Base-by-base conservation (phyloP, 2,888 invertebrate genomes). In the Cerastoderma edule region DNA sequence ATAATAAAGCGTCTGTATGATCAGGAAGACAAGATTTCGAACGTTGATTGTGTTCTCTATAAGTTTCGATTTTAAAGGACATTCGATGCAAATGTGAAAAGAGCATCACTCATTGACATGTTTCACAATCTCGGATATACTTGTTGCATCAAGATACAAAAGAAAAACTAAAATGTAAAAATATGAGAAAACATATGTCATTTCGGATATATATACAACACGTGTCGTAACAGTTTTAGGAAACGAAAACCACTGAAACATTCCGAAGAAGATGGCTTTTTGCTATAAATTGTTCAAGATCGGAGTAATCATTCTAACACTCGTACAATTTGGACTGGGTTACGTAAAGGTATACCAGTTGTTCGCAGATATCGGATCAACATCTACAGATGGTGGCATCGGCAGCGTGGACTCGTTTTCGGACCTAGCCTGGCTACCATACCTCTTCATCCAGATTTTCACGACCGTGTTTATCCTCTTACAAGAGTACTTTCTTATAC, bases 361-460 rank as follows among this genome's bases (percentile, higher is more conserved):
- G 24, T 53, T 80, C 39, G 46, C 46, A 0, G 71, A 73, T 39
- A 70, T 76, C 13, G 60, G 33, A 46, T 72, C 72, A 2, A 67
- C 71, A 3, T 8, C 73, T 6, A 56, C 35, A 4, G 24, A 33
- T 35, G 60, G 35, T 6, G 66, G 50, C 27, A 46, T 73, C 8
- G 66, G 39, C 6, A 35, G 69, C 24, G 30, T 54, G 8, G 16
- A 57, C 5, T 56, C 70, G 0, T 44, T 73, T 16, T 22, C 44
- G 27, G 80, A 80, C 35, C 32, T 80, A 8, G 57, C 48, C 2
- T 80, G 79, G 79, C 48, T 75, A 32, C 79, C 79, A 0, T 73
- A 39, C 35, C 27, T 80, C n/a, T 53, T 73, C 28, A 50, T 80
- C 10, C 80, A 80, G 46, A 33, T 73, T 19, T 67, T 63, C 27